Percentiles rank a stretch among this genome's conserved stretches.
Evolutionary conservation across 2,888 invertebrate genomes (phyloP).

Genomic region (Lacanobia oleracea): DNA sequence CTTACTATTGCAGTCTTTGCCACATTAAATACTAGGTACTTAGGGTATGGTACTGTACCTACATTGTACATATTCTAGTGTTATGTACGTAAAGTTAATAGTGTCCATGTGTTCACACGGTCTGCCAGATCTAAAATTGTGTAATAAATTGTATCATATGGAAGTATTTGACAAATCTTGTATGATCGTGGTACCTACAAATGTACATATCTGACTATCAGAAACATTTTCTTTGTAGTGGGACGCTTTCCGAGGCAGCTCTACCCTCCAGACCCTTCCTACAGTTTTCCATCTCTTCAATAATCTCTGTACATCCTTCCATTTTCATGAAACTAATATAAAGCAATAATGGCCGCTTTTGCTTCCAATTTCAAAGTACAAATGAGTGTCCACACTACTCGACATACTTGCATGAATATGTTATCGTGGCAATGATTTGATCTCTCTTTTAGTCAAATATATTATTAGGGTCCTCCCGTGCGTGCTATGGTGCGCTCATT

Average conservation of each 20-base stretch:
- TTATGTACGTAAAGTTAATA: constrained; percentile 74
- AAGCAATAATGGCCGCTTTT: constrained; percentile 69
- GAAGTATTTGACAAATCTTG: constrained; percentile 67
- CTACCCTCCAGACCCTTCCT: constrained; percentile 40
- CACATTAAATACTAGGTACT: constrained; percentile 76
- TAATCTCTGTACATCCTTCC: constrained; percentile 42
- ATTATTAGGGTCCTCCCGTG: constrained; percentile 88
- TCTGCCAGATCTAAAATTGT: constrained; percentile 73
- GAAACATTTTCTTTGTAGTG: constrained; percentile 34
- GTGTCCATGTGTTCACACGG: constrained; percentile 80
- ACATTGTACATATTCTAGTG: constrained; percentile 73
- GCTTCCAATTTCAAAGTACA: constrained; percentile 84
- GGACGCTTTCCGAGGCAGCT: constrained; percentile 60
- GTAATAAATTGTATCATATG: constrained; percentile 73
- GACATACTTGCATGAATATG: constrained; percentile 79
- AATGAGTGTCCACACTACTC: constrained; percentile 78
- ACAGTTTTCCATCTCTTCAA: constrained; percentile 47
- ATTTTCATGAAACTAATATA: constrained; percentile 56
- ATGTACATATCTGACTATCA: constrained; percentile 63
- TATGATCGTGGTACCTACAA: constrained; percentile 72
- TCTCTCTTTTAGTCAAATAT: constrained; percentile 94
- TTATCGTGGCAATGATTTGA: constrained; percentile 93
- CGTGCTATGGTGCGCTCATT: constrained; percentile 72
- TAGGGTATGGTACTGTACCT: constrained; percentile 69
- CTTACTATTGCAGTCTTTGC: constrained; percentile 80